Base-by-base conservation (phyloP, 2,888 invertebrate species). In the Conchocele bisecta region DNA sequence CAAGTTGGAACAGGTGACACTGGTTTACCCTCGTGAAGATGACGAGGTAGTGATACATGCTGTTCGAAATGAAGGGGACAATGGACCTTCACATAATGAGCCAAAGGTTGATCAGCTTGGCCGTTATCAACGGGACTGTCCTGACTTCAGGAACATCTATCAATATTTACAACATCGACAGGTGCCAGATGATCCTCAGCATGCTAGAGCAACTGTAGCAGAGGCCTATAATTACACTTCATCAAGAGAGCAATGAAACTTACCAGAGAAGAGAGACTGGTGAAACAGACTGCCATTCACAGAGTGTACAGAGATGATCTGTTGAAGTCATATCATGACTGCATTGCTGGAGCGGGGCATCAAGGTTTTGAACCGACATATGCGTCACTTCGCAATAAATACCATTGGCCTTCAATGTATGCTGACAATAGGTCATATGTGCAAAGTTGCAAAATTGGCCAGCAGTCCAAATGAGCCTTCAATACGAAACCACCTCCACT, bases 341-440 rank as follows among this genome's bases (percentile, higher is more conserved):
- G 46, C 44, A 7, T 73, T 3, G 28, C 53, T 11, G 70, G 74
- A 35, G 73, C 75, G 1, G 67, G 59, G 26, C 79, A 79, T 48
- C 74, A 81, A 50, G 76, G 79, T 11, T 63, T 74, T 46, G 73
- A 79, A 37, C 24, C 76, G 17, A 75, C 79, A 31, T 79, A 72
- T 56, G 64, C 35, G n/a, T 46, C 71, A 20, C 41, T 79, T 17
- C 35, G 72, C 0, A 26, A 31, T 11, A 76, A 75, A 39, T 79
- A 72, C 37, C 77, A 26, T 48, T 82, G 79, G 79, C 77, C 75
- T 9, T 28, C 57, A 29, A 82, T 82, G 79, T 82, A 61, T 51
- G 29, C 22, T 26, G 72, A 79, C 48, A 50, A 56, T 6, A 51
- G 59, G 22, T 28, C 6, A 15, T 76, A 81, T 51, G 48, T 63